Base-by-base conservation (phyloP, 2,888 invertebrate genomes). In the Lasius platythorax region DNA sequence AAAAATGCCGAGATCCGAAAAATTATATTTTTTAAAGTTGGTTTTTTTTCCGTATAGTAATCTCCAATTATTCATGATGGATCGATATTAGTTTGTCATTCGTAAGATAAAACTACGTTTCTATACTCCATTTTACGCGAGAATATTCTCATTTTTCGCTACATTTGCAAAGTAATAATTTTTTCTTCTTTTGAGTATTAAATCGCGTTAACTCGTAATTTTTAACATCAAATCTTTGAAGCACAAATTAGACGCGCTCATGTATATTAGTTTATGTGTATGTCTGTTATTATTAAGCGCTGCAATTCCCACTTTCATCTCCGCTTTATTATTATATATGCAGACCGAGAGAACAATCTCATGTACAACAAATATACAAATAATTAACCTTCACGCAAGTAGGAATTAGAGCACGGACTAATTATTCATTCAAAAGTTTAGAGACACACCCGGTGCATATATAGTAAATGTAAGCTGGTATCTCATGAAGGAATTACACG, bases 351-450 rank as follows among this genome's bases (percentile, higher is more conserved):
- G 11, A 30, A 53, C n/a, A 66, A 30, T 40, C 37, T 76, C 76
- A 15, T 23, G 4, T 28, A 8, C 4, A 8, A 56, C n/a, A 8
- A 40, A 43, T 56, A 43, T 56, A 15, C 37, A 72, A 53, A 81
- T 81, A 81, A 81, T 61, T 72, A 79, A 61, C 61, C 61, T 72
- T 33, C 11, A 46, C 23, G 61, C 61, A 37, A 58, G 30, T 43
- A 70, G 61, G 46, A 73, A 81, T 72, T 46, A 81, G 61, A 72
- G 73, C 46, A 43, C 37, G 37, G 37, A 37, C 23, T 63, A 72
- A 81, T 81, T 72, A 61, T 23, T 61, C n/a, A 61, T 61, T 81
- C 73, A 46, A 46, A 81, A 81, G 46, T 81, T 81, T 28, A 33
- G 72, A 43, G 46, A 50, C 68, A 68, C 43, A 40, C 30, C 12